Conservation (phyloP, 2,797 vertebrate species). For the Takifugu ocellatus region DNA sequence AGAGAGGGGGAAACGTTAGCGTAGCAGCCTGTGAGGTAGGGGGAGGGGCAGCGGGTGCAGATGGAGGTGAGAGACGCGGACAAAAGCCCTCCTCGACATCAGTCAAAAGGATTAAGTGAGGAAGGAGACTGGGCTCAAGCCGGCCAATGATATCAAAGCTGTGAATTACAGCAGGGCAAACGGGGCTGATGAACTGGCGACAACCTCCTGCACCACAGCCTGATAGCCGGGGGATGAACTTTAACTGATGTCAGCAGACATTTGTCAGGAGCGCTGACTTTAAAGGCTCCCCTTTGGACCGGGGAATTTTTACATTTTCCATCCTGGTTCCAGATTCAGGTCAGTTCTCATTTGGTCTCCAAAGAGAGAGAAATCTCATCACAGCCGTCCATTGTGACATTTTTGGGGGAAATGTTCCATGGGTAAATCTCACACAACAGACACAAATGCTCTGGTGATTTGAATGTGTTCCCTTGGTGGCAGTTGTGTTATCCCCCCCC, state of each 20-base stretch:
- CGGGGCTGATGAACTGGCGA: conserved; percentile 35
- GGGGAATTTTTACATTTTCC: too few species aligned
- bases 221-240: conserved; percentile 15
- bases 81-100: conserved; percentile 17
- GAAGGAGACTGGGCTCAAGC: conserved; percentile 23
- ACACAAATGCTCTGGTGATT: conserved; percentile 14
- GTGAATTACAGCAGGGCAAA: conserved; percentile 44
- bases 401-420: too few species aligned
- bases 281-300: too few species aligned
- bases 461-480: conserved; percentile 30
- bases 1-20: too few species aligned
- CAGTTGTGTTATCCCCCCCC: conserved; percentile 8
- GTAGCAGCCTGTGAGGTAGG: background rate
- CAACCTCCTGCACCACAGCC: conserved; percentile 33
- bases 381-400: too few species aligned
- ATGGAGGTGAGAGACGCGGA: conserved; percentile 2
- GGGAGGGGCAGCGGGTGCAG: conserved; percentile 2
- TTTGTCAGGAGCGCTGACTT: too few species aligned
- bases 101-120: conserved; percentile 12
- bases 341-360: too few species aligned
- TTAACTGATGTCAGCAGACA: too few species aligned
- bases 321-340: too few species aligned
- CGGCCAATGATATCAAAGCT: conserved; percentile 19
- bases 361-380: too few species aligned
- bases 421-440: too few species aligned